Evolutionary conservation across 2,797 vertebrate species (phyloP), one percentile per base, ranked within the genome.

Genomic region (Tiaroga cobitis): DNA sequence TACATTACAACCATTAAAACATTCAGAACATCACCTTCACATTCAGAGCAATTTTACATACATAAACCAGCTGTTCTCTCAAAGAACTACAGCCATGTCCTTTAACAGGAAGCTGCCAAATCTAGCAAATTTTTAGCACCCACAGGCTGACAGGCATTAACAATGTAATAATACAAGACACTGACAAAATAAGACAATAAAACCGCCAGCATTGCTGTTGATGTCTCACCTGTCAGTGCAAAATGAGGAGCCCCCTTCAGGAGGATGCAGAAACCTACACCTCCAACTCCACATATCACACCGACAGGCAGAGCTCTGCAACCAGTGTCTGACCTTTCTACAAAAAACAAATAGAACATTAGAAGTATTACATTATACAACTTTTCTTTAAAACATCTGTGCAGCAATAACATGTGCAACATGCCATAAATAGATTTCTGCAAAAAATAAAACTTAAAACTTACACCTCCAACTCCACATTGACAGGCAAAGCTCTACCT

Each of bases 61-160:
- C 29, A 67, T 67, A 34, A 34, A 34, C 29, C 29, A 34, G 16
- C 29, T 67, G 26, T 67, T 67, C 29, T 67, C 63, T 67, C 63
- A 67, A 67, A 67, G 63, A 67, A 67, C 63, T 67, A 67, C 63
- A 18, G 26, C 15, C 63, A 34, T 19, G 29, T 67, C 5, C 29
- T 34, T 67, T 19, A 67, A 67, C 63, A 67, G 63, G 63, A 29
- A 34, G 63, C 63, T 67, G 63, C 63, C 63, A 67, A 67, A 67
- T 67, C 63, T 67, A 67, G 63, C 63, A 67, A 67, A 29, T 34
- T 67, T 67, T 67, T 67, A 67, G 63, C 63, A 67, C 63, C 63
- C 63, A 67, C 63, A 34, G 63, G 63, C 29, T 67, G 63, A 67
- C 63, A 67, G 63, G 11, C 63, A 67, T 67, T 67, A 34, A 34